Percentiles rank a stretch among this genome's conserved stretches.
phyloP scores from a whole-genome alignment of 2,797 vertebrate species.

The Mormyrops attenuatus region DNA sequence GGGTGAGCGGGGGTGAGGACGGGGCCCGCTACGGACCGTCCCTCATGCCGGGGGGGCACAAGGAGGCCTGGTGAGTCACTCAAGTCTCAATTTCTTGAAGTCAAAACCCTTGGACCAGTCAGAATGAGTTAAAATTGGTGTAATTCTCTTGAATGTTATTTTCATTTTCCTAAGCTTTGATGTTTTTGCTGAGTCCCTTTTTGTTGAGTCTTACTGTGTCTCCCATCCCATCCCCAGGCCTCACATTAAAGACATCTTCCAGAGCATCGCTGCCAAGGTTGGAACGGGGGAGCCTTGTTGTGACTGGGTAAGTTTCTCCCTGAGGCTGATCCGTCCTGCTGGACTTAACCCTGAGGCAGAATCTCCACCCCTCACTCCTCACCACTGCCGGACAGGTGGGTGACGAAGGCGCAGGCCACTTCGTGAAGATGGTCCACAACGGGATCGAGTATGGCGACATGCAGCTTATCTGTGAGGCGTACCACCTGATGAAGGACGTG shows the following conservation, averaged over 20 bases:
- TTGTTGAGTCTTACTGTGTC: neutral
- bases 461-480: slow-evolving; percentile 98
- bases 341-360: neutral
- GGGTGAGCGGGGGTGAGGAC: slow-evolving; percentile 94
- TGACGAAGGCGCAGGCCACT: slow-evolving; percentile 91
- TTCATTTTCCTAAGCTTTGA: neutral
- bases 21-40: slow-evolving; percentile 91
- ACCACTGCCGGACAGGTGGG: slow-evolving; percentile 72
- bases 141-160: neutral
- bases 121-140: neutral
- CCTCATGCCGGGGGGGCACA: slow-evolving; percentile 93
- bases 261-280: slow-evolving; percentile 92
- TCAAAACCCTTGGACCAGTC: neutral
- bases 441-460: slow-evolving; percentile 98
- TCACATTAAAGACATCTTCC: slow-evolving; percentile 92
- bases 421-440: slow-evolving; percentile 99
- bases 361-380: neutral
- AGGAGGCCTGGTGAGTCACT: slow-evolving; percentile 83
- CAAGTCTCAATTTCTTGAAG: neutral
- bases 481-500: slow-evolving; percentile 93
- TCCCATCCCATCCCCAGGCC: slow-evolving; percentile 63
- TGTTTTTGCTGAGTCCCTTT: neutral
- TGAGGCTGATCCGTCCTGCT: neutral
- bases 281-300: slow-evolving; percentile 92
- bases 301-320: slow-evolving; percentile 80